These are phyloP conservation scores for Hippocampus comes DNA, from an alignment of 2,113 vertebrate genomes.

Conservation along the genomic window DNA sequence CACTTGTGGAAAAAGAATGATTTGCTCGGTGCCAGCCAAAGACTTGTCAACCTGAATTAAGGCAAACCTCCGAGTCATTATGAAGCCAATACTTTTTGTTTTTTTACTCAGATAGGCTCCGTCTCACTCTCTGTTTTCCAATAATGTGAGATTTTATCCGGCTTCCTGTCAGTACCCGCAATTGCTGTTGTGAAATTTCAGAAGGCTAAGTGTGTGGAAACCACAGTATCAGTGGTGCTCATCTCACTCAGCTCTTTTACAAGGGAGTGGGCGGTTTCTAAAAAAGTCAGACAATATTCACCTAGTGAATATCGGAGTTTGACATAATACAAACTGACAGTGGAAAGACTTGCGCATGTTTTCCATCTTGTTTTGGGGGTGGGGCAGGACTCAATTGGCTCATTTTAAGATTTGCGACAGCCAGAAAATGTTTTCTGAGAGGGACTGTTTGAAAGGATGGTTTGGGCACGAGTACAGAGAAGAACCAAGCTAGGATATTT, in stretches of 20 bases:
- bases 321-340: constrained; percentile 61
- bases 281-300: constrained; percentile 67
- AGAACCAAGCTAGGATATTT: constrained; percentile 36
- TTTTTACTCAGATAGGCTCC: constrained; percentile 44
- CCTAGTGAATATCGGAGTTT: constrained; percentile 61
- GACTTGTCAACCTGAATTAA: constrained; percentile 60
- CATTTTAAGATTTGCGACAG: constrained; percentile 47
- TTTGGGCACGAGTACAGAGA: constrained; percentile 23
- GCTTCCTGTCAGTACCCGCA: constrained; percentile 66
- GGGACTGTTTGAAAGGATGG: constrained; percentile 40
- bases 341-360: constrained; percentile 56
- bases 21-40: constrained; percentile 23
- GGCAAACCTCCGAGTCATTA: constrained; percentile 56
- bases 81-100: constrained; percentile 30
- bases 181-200: constrained; percentile 73
- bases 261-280: constrained; percentile 61
- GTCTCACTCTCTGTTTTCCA: constrained; percentile 36
- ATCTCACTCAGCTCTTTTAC: constrained; percentile 66
- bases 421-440: constrained; percentile 26
- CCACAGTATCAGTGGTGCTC: constrained; percentile 64
- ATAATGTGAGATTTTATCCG: constrained; percentile 73
- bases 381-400: constrained; percentile 24
- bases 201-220: constrained; percentile 71
- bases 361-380: constrained; percentile 37
- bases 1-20: constrained; percentile 50